Evolutionary conservation across 2,113 vertebrate species (phyloP).

Genomic region (Neomonachus schauinslandi): DNA sequence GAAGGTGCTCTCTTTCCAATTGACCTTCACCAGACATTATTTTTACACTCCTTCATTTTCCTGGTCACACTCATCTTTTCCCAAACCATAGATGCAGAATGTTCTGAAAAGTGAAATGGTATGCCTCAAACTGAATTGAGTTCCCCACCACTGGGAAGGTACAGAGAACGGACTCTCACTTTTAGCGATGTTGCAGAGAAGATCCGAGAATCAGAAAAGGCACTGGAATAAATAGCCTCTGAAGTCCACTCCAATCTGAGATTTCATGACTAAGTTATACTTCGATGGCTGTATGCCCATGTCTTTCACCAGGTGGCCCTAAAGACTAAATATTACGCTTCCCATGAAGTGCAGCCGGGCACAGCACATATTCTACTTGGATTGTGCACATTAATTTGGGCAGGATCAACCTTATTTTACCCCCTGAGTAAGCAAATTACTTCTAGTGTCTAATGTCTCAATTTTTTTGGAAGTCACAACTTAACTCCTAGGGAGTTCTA

Average conservation of each 20-base stretch:
- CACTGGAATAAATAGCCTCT: background rate
- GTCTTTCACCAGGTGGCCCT: background rate
- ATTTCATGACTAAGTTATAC: background rate
- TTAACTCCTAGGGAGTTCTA: slow-evolving; percentile 18
- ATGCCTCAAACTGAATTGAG: background rate
- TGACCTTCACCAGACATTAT: background rate
- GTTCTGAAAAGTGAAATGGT: background rate
- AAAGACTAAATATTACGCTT: background rate
- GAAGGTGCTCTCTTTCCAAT: background rate
- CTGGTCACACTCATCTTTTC: background rate
- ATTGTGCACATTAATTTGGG: background rate
- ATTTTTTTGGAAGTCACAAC: background rate
- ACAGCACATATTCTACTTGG: background rate
- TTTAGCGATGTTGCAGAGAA: background rate
- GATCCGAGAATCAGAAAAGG: background rate
- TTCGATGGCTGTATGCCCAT: background rate
- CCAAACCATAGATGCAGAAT: background rate
- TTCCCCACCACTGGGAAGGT: background rate
- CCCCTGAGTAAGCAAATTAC: background rate
- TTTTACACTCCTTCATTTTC: slow-evolving; percentile 24
- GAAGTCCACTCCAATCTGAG: background rate
- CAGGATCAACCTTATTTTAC: slow-evolving; percentile 4
- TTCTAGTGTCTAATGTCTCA: background rate
- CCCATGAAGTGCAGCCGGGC: background rate
- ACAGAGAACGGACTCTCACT: background rate